Evolutionary conservation across 2,888 invertebrate genomes (phyloP), one percentile per base, ranked within the genome.

Genomic region (Hymenopus coronatus): DNA sequence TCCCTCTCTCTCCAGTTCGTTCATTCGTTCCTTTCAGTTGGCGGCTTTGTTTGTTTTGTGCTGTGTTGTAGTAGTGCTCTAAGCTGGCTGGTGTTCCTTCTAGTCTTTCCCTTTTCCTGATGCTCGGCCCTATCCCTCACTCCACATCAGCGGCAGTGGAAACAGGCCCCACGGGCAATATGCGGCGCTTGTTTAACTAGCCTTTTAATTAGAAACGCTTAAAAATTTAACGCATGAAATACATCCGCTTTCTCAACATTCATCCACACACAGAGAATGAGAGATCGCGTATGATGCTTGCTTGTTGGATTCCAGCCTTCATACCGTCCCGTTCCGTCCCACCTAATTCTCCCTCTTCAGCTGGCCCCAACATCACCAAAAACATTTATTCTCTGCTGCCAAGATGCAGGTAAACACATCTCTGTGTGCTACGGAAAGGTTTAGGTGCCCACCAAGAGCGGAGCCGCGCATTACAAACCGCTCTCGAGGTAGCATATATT

Each of bases 161-260:
- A 85, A 85, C 85, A 82, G 87, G 54, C 87, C 87, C 87, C 87
- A 82, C 82, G 82, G 87, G 87, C 87, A 87, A 82, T 33, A 27
- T 87, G 82, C 83, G 54, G 54, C 54, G 87, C 93, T 93, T 93
- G 93, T 93, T 93, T 93, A 93, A 93, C 93, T 92, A 93, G 93
- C 93, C 93, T 93, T 93, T 93, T 93, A 93, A 93, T 93, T 93
- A 93, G 93, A 93, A 93, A 92, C 92, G 92, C 91, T 93, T 93
- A 93, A 93, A 93, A 93, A 93, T 93, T 93, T 92, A 93, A 91
- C 92, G 91, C 92, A 91, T 92, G 92, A 92, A 92, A 92, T 92
- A 92, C 92, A 92, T 92, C 92, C 92, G 92, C 92, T 90, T 90
- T 90, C 90, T 90, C 90, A 88, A 88, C 88, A 88, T 88, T 54